Percentiles rank a stretch among this genome's conserved stretches.
Evolutionary conservation across 2,888 invertebrate genomes (phyloP).

Genomic region (Taenaris catops): DNA sequence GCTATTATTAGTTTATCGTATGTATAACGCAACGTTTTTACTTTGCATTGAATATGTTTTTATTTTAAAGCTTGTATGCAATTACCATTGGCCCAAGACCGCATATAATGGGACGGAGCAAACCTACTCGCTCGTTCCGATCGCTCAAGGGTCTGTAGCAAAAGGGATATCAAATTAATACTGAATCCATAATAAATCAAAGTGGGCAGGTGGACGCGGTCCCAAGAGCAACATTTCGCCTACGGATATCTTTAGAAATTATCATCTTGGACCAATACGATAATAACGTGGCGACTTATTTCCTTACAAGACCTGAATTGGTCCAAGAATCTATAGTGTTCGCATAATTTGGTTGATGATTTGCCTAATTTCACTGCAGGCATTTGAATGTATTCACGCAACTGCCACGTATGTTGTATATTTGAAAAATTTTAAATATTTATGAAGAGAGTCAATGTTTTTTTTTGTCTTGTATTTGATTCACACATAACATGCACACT

Average conservation of each 20-base stretch:
- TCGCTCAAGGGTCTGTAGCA: constrained; percentile 74
- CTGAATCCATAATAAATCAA: constrained; percentile 80
- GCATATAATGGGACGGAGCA: constrained; percentile 69
- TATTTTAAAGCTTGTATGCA: constrained; percentile 68
- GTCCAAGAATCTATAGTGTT: constrained; percentile 49
- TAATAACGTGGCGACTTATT: constrained; percentile 28
- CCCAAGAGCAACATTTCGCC: constrained; percentile 66
- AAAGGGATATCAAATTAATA: constrained; percentile 80
- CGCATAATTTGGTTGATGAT: constrained; percentile 34
- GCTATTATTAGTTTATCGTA: no score
- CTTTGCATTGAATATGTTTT: constrained; percentile 41
- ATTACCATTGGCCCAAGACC: constrained; percentile 72
- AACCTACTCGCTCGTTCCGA: constrained; percentile 57
- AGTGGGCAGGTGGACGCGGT: constrained; percentile 72
- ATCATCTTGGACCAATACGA: constrained; percentile 49
- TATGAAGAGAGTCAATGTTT: no score
- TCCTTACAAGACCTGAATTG: constrained; percentile 30
- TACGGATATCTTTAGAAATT: constrained; percentile 71
- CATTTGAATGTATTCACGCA: constrained; percentile 15
- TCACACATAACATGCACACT: no score
- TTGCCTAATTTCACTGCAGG: constrained; percentile 29
- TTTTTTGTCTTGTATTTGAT: no score
- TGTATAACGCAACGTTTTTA: constrained; percentile 7
- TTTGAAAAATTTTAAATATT: no score
- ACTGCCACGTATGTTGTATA: constrained; percentile 7